Evolutionary conservation across 2,888 invertebrate genomes (phyloP).

Genomic region (Cryptus viduatorius): DNA sequence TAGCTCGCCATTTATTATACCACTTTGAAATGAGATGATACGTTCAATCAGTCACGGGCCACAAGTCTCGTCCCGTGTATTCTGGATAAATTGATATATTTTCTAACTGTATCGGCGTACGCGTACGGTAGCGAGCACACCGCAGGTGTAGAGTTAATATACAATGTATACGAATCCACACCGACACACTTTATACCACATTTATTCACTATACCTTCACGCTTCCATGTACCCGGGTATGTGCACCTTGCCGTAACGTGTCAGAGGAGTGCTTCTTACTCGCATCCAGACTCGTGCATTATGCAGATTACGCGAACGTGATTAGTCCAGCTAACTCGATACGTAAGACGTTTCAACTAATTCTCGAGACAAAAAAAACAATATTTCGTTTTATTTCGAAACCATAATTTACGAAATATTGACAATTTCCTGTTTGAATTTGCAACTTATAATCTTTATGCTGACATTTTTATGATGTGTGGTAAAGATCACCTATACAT

Average conservation of each 20-base stretch:
- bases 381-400: background rate
- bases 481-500: too few species aligned
- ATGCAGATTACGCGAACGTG: conserved; percentile 64
- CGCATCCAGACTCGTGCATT: conserved; percentile 35
- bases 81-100: conserved; percentile 56
- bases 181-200: conserved; percentile 36
- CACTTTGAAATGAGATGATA: conserved; percentile 15
- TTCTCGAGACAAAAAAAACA: background rate
- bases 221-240: conserved; percentile 49
- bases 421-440: background rate
- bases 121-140: conserved; percentile 31
- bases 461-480: background rate
- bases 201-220: conserved; percentile 55
- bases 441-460: background rate
- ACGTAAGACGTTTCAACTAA: conserved; percentile 28
- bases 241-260: conserved; percentile 58
- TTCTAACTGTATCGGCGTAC: conserved; percentile 13
- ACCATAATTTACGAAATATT: background rate
- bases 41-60: conserved; percentile 63
- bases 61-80: conserved; percentile 42
- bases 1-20: background rate
- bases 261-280: conserved; percentile 49
- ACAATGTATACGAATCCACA: conserved; percentile 6
- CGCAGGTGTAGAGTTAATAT: conserved; percentile 23
- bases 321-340: conserved; percentile 53